A percentile compares a stretch with the other conserved stretches of the same genome.
Evolutionary conservation across 2,797 vertebrate species (phyloP).

Genomic region (Manis javanica): DNA sequence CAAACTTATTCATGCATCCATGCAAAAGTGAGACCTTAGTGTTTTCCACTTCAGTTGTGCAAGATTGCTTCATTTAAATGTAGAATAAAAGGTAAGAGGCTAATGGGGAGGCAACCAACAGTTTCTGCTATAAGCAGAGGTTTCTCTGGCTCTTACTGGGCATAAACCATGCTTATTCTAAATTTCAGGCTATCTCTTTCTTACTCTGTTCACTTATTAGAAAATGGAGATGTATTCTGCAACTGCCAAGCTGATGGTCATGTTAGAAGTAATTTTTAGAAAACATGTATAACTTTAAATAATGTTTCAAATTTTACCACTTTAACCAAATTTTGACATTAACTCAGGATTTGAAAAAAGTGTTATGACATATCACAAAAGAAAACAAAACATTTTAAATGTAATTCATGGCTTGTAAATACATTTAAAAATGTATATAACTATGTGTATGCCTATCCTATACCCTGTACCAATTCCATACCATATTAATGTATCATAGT

Average conservation of each 20-base stretch:
- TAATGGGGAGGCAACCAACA: background rate
- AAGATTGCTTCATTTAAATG: background rate
- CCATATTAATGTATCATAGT: background rate
- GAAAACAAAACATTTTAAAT: background rate
- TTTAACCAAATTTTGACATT: background rate
- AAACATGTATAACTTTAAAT: background rate
- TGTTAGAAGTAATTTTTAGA: background rate
- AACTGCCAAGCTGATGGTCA: background rate
- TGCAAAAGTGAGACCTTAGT: background rate
- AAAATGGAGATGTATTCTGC: background rate
- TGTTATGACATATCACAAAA: background rate
- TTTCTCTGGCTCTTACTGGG: background rate
- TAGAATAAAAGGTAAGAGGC: background rate
- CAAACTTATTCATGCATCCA: background rate
- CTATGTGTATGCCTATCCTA: background rate
- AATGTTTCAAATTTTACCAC: background rate
- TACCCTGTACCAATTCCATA: background rate
- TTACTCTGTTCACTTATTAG: background rate
- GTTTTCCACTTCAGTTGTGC: background rate
- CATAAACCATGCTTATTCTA: background rate
- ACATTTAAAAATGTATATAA: background rate
- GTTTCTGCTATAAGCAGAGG: background rate
- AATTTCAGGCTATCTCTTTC: background rate
- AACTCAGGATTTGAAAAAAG: background rate
- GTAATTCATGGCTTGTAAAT: background rate